phyloP scores from a whole-genome alignment of 2,113 vertebrate genomes.

The Micromys minutus region DNA sequence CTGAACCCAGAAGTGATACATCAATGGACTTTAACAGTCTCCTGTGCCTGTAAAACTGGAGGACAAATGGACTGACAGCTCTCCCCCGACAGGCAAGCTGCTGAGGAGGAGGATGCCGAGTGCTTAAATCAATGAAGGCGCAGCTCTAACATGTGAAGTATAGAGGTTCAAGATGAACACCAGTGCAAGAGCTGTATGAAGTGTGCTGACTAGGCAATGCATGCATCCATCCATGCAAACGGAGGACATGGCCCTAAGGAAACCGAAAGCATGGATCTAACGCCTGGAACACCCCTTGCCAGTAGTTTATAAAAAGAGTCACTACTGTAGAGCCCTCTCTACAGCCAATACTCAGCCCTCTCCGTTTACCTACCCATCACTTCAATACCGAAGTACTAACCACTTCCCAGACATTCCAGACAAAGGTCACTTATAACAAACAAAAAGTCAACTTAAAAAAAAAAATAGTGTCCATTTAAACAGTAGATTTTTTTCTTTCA shows the following conservation, averaged over 20 bases:
- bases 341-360: slow-evolving; percentile 79
- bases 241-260: slow-evolving; percentile 80
- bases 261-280: slow-evolving; percentile 76
- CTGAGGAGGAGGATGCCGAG: slow-evolving; percentile 69
- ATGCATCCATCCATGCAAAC: slow-evolving; percentile 86
- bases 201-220: slow-evolving; percentile 80
- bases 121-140: slow-evolving; percentile 67
- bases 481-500: slow-evolving; percentile 85
- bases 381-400: slow-evolving; percentile 83
- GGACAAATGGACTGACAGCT: slow-evolving; percentile 55
- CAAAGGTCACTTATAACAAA: slow-evolving; percentile 91
- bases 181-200: slow-evolving; percentile 84
- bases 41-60: slow-evolving; percentile 44
- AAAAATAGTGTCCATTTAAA: slow-evolving; percentile 82
- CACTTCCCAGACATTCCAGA: slow-evolving; percentile 87
- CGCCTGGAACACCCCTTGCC: slow-evolving; percentile 81
- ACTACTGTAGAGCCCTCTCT: slow-evolving; percentile 78
- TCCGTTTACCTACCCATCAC: slow-evolving; percentile 82
- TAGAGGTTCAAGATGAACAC: slow-evolving; percentile 75
- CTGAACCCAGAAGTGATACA: slow-evolving; percentile 68
- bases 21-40: slow-evolving; percentile 53
- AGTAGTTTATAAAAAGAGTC: slow-evolving; percentile 88
- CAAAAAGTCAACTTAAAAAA: slow-evolving; percentile 83
- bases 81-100: slow-evolving; percentile 48
- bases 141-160: slow-evolving; percentile 68